phyloP scores from a whole-genome alignment of 2,113 vertebrate genomes.

The Brachyhypopomus occidentalis region DNA sequence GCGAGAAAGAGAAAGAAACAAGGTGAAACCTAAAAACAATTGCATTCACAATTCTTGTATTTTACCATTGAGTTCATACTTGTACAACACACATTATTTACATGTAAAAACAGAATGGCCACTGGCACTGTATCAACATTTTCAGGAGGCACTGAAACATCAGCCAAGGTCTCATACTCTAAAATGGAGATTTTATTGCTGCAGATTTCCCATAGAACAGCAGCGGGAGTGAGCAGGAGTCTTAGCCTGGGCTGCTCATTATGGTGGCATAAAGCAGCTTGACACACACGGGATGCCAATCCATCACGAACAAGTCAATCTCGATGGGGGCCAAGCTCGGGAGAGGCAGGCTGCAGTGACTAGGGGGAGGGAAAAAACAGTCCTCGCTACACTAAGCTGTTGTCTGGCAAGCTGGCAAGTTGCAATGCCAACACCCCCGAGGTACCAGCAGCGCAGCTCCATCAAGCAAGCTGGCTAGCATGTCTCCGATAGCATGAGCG shows the following conservation, averaged over 20 bases:
- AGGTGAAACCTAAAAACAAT: no score
- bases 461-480: slow-evolving; percentile 67
- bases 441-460: slow-evolving; percentile 65
- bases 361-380: slow-evolving; percentile 50
- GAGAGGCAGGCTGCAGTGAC: slow-evolving; percentile 61
- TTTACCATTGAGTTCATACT: no score
- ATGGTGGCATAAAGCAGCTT: slow-evolving; percentile 73
- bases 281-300: slow-evolving; percentile 74
- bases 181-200: slow-evolving; percentile 26
- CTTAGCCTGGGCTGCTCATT: slow-evolving; percentile 71
- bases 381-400: slow-evolving; percentile 71
- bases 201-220: slow-evolving; percentile 58
- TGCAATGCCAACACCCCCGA: slow-evolving; percentile 69
- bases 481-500: slow-evolving; percentile 67
- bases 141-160: slow-evolving; percentile 15
- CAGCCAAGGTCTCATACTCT: slow-evolving; percentile 8
- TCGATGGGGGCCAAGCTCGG: slow-evolving; percentile 60
- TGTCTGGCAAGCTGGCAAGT: slow-evolving; percentile 67
- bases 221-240: slow-evolving; percentile 37
- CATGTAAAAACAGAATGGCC: slow-evolving; percentile 6
- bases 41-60: no score
- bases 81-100: neutral
- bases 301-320: slow-evolving; percentile 73
- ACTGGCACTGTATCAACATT: slow-evolving; percentile 2
- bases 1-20: no score